Evolutionary conservation across 2,888 invertebrate species (phyloP), one percentile per base, ranked within the genome.

Genomic region (Halictus ligatus): DNA sequence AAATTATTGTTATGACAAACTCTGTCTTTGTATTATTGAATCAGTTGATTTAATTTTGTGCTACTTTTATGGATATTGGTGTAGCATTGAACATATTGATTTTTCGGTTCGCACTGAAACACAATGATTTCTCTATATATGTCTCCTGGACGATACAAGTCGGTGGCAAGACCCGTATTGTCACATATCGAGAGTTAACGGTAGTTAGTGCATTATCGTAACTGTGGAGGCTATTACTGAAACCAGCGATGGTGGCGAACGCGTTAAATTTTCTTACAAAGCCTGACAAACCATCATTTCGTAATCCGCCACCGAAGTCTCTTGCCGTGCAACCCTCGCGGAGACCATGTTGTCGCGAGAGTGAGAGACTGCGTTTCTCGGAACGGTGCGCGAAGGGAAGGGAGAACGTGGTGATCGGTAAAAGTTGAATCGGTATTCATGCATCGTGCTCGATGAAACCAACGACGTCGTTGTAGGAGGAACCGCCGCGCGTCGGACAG

Each of bases 401-500:
- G 29, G 12, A n/a, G 3, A 4, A n/a, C n/a, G n/a, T 4, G 54
- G 78, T 54, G 77, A 85, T 79, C 77, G 80, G 80, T 83, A 86
- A 80, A 80, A 86, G 76, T 83, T 78, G 25, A 76, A 87, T 87
- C 87, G 80, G 83, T 87, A 87, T 87, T 86, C 87, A 86, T 64
- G 87, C 13, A 60, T 74, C 76, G 86, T 86, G 48, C 78, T 25
- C 78, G 50, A 50, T 18, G 75, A 80, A 75, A 69, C 60, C 67
- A 80, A 74, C 75, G 72, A 40, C 69, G 82, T 78, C 67, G 71
- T 54, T n/a, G 83, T 18, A 48, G 85, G 89, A 84, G 92, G 91
- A 92, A 89, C 90, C 35, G 35, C 35, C 90, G 90, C 89, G 91
- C 87, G 90, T 25, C 92, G 92, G 92, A 92, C 92, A 90, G 92